phyloP scores from a whole-genome alignment of 2,888 invertebrate species.

The Nysson spinosus region DNA sequence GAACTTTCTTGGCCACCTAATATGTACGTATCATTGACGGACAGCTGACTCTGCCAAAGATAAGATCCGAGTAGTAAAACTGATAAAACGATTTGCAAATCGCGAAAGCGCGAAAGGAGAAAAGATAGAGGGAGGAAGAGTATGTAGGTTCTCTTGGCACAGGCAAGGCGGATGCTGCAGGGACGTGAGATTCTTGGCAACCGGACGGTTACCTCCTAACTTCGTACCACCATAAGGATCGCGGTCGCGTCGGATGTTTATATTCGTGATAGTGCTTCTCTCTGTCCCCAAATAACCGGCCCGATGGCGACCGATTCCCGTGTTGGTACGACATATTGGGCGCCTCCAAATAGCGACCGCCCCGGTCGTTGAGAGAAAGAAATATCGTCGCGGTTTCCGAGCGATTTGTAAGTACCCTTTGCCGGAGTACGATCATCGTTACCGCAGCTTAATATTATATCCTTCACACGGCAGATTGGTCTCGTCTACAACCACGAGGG shows the following conservation, averaged over 20 bases:
- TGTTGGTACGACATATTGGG: slow-evolving; percentile 51
- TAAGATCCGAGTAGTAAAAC: too few species aligned
- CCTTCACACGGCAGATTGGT: slow-evolving; percentile 25
- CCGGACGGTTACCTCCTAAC: slow-evolving; percentile 57
- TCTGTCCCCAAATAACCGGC: slow-evolving; percentile 63
- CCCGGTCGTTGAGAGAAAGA: slow-evolving; percentile 52
- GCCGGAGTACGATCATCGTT: slow-evolving; percentile 12
- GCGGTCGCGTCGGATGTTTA: slow-evolving; percentile 67
- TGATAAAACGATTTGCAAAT: too few species aligned
- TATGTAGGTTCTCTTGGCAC: slow-evolving; percentile 52
- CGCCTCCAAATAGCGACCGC: slow-evolving; percentile 55
- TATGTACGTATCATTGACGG: too few species aligned
- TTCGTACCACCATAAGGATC: slow-evolving; percentile 63
- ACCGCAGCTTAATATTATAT: slow-evolving; percentile 17
- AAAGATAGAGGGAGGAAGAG: slow-evolving; percentile 12
- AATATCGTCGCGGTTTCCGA: slow-evolving; percentile 44
- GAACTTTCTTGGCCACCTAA: too few species aligned
- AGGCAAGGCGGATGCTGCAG: slow-evolving; percentile 59
- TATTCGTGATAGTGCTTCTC: slow-evolving; percentile 64
- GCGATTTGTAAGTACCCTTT: slow-evolving; percentile 26
- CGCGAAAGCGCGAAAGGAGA: neutral
- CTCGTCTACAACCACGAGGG: neutral
- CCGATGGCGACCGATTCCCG: slow-evolving; percentile 57
- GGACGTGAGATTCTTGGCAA: slow-evolving; percentile 65
- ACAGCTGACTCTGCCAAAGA: too few species aligned